These are phyloP conservation scores for Pyrocephalus nanus DNA, from an alignment of 2,797 vertebrate species.

Conservation along the genomic window DNA sequence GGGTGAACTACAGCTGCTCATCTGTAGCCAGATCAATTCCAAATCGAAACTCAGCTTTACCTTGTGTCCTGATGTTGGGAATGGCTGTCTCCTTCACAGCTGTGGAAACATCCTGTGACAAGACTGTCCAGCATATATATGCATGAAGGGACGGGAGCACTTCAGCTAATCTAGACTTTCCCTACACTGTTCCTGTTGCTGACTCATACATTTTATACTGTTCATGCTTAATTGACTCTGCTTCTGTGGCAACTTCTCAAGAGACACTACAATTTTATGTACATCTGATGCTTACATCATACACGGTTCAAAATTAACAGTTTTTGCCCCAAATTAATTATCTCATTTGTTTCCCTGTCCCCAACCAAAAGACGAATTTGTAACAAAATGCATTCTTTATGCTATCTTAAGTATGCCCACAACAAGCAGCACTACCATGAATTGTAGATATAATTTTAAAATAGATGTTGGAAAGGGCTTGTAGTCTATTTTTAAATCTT, in stretches of 20 bases:
- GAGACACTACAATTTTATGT: background rate
- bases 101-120: background rate
- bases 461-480: background rate
- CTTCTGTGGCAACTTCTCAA: background rate
- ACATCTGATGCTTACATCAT: fast-evolving
- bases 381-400: background rate
- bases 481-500: background rate
- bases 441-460: background rate
- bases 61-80: background rate
- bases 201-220: fast-evolving
- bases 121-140: fast-evolving
- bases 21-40: background rate
- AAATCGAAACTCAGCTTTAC: background rate
- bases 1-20: fast-evolving
- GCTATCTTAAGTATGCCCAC: background rate
- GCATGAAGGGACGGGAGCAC: background rate
- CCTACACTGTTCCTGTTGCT: background rate
- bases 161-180: background rate
- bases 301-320: background rate
- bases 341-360: background rate
- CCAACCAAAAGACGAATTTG: background rate
- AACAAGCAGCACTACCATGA: background rate
- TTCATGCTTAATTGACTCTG: background rate
- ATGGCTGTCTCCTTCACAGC: background rate
- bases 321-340: background rate